Percentiles rank a stretch among this genome's conserved stretches.
phyloP scores from a whole-genome alignment of 2,113 vertebrate species.

The Plecotus auritus region DNA sequence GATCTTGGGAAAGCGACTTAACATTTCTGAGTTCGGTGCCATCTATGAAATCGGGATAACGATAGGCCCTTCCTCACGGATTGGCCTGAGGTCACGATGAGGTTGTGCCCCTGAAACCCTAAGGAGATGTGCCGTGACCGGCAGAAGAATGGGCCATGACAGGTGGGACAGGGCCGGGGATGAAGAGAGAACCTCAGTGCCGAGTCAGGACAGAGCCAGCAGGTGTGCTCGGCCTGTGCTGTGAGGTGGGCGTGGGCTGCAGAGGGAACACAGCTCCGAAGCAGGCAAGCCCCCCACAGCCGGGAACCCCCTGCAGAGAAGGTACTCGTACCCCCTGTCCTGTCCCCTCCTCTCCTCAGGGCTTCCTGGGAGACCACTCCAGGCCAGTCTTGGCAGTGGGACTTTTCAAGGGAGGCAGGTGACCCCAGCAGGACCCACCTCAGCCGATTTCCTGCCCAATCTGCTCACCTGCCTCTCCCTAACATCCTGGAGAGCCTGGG shows the following conservation, averaged over 20 bases:
- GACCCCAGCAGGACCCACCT: background rate
- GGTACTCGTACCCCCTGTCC: background rate
- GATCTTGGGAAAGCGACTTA: background rate
- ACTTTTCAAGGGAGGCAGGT: background rate
- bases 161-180: rapidly evolving
- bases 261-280: background rate
- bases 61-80: background rate
- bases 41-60: background rate
- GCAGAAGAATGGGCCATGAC: background rate
- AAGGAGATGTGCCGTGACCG: background rate
- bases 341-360: background rate
- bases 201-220: background rate
- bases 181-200: background rate
- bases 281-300: background rate
- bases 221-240: rapidly evolving
- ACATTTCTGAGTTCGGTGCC: background rate
- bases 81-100: background rate
- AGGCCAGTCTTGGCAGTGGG: background rate
- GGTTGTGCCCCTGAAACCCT: background rate
- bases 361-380: background rate
- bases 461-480: background rate
- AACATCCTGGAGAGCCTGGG: background rate
- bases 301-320: background rate
- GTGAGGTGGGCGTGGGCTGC: background rate
- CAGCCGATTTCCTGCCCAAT: background rate